Base-by-base conservation (phyloP, 2,888 invertebrate genomes). In the Pandemis heparana region DNA sequence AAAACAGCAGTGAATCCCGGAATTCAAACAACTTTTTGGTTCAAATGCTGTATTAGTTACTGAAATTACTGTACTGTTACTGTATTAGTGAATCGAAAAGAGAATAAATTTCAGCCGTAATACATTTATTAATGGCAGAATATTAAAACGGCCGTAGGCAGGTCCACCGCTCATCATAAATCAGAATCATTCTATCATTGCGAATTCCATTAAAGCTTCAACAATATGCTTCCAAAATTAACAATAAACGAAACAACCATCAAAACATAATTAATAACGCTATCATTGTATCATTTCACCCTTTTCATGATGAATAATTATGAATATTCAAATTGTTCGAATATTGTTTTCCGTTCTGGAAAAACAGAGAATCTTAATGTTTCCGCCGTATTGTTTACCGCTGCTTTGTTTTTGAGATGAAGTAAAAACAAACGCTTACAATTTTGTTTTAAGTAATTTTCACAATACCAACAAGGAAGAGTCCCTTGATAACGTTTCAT, bases 251-350 rank as follows among this genome's bases (percentile, higher is more conserved):
- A 51, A 69, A 75, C 64, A 75, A 73, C 74, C 65, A 66, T 70
- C 70, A 53, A 75, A 76, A 71, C 71, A 74, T 70, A 75, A 77
- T 75, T 74, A 77, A 76, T 77, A 77, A 67, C 63, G 64, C 38
- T 1, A 63, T 76, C 63, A 60, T 66, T 63, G 73, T 74, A 74
- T 68, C 73, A 51, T 51, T 63, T 51, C 60, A 66, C 71, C 73
- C 69, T 60, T 32, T 63, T 73, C n/a, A 32, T n/a, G 60, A 84
- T 87, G 86, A 87, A 87, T 88, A 87, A 87, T 87, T 86, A 87
- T 86, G 51, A 65, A 75, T 68, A 71, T 46, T 68, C 56, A 56
- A 12, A 23, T 23, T 23, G 56, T 74, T 18, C 48, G 75, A 78
- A 79, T 83, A 82, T 82, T 83, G 84, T 83, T 83, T 81, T 80